A percentile compares a stretch with the other conserved stretches of the same genome.
phyloP scores from a whole-genome alignment of 2,888 invertebrate genomes.

The Melitaea athalia region DNA sequence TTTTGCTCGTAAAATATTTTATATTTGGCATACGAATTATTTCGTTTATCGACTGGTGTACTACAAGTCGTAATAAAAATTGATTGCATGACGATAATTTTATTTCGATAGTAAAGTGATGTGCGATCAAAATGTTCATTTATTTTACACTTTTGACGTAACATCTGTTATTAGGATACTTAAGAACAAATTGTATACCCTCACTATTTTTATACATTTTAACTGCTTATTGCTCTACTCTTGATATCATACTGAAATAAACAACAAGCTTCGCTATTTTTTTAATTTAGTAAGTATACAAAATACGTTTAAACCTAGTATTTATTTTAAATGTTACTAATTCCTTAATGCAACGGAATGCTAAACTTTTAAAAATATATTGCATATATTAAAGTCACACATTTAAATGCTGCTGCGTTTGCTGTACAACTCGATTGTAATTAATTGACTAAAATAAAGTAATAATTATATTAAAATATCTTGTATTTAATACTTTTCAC shows the following conservation, averaged over 20 bases:
- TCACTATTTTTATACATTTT: conserved; percentile 11
- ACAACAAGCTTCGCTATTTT: conserved; percentile 6
- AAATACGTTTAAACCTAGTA: not conserved
- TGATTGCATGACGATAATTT: conserved; percentile 58
- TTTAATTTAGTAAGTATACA: not conserved
- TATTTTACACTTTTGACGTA: not conserved
- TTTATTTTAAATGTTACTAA: not conserved
- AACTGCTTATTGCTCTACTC: conserved; percentile 8
- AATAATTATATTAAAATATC: no score
- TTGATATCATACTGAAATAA: conserved; percentile 2
- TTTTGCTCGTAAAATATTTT: conserved; percentile 70
- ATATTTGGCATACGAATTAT: conserved; percentile 60
- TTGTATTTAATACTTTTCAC: no score
- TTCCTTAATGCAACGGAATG: no score
- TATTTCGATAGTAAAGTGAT: conserved; percentile 31
- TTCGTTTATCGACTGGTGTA: conserved; percentile 67
- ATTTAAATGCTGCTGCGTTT: no score
- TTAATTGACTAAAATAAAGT: no score
- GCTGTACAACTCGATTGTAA: no score
- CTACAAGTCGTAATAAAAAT: conserved; percentile 50
- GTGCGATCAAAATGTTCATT: conserved; percentile 30
- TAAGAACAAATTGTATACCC: conserved; percentile 6
- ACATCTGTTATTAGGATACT: not conserved
- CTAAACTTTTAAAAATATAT: no score
- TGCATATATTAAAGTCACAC: no score